Percentiles rank a stretch among this genome's conserved stretches.
Conservation (phyloP, 2,888 invertebrate species). For the Limnephilus auricula region DNA sequence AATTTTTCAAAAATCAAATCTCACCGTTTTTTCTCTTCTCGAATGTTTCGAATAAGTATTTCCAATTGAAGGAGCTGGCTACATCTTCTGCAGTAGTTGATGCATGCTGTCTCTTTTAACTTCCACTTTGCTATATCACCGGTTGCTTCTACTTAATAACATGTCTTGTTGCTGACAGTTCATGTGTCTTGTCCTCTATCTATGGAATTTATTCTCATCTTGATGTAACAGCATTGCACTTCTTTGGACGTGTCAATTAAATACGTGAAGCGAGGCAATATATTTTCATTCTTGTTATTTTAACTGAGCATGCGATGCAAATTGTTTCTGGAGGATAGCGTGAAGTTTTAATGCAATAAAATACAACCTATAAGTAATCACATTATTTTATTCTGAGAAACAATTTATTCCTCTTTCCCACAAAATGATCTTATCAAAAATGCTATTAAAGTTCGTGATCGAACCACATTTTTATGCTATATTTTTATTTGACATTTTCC, state of each 20-base stretch:
- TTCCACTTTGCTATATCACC: not conserved
- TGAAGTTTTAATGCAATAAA: no score
- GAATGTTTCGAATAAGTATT: not conserved
- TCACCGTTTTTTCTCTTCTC: not conserved
- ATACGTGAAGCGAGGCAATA: not conserved
- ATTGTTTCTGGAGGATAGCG: not conserved
- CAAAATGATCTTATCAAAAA: not conserved
- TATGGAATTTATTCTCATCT: not conserved
- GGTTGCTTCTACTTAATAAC: not conserved
- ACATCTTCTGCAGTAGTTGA: not conserved
- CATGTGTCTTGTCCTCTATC: not conserved
- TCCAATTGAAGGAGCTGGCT: not conserved
- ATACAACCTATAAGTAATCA: no score
- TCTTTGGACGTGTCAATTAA: not conserved
- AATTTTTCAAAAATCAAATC: not conserved
- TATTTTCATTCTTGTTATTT: not conserved
- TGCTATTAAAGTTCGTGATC: not conserved
- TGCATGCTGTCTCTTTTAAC: not conserved
- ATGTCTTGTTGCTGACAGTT: not conserved
- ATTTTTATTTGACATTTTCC: no score
- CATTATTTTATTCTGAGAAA: not conserved
- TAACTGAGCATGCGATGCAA: not conserved
- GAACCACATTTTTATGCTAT: not conserved
- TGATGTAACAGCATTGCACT: not conserved
- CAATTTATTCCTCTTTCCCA: no score